phyloP scores from a whole-genome alignment of 2,113 vertebrate species.

The Sporophila hypoxantha region DNA sequence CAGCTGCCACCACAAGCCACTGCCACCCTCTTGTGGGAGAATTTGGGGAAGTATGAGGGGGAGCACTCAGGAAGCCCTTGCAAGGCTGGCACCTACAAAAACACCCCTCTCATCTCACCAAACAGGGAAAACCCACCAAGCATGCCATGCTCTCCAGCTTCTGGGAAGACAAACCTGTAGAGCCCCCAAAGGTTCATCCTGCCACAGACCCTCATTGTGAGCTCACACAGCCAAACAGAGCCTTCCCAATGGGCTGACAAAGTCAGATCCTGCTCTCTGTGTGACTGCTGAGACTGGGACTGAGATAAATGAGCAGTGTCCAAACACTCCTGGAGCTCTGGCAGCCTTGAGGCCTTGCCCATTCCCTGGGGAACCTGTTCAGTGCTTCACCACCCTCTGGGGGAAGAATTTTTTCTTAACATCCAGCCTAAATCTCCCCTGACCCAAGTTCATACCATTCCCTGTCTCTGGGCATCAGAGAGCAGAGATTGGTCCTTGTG shows the following conservation, averaged over 20 bases:
- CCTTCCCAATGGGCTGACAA: accelerated
- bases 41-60: background rate
- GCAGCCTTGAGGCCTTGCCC: accelerated
- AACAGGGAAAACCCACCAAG: accelerated
- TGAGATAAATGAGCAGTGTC: background rate
- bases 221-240: accelerated
- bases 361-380: background rate
- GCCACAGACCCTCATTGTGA: background rate
- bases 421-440: background rate
- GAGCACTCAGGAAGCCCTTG: background rate
- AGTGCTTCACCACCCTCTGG: background rate
- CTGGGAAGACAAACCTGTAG: background rate
- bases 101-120: accelerated
- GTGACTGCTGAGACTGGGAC: background rate
- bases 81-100: background rate
- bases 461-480: background rate
- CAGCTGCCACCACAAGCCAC: background rate
- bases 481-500: background rate
- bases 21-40: constrained; percentile 11
- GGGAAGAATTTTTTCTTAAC: background rate
- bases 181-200: background rate
- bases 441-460: background rate
- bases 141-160: accelerated
- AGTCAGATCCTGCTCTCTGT: background rate
- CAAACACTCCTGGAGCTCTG: background rate